Base-by-base conservation (phyloP, 2,888 invertebrate species). In the Schrankia costaestrigalis region DNA sequence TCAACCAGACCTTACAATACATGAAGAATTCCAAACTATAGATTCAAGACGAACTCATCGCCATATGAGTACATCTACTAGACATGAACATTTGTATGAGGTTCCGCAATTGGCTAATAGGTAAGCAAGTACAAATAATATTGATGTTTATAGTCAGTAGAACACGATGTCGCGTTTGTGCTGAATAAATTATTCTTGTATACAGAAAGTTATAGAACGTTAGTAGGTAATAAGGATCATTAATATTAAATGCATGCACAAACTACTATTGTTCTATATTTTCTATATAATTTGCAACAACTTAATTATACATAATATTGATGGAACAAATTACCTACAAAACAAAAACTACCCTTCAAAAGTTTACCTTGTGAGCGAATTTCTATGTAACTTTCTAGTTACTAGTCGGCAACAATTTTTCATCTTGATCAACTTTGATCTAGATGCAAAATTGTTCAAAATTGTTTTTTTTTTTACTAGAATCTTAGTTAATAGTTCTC, bases 81-180 rank as follows among this genome's bases (percentile, higher is more conserved):
- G 93, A 30, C 93, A 94, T 32, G 95, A 95, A 66, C 95, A 95
- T 78, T 93, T 95, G 68, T 95, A 95, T 80, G 95, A 96, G 84
- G 95, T 95, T 8, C 95, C 95, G 11, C 95, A 95, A 34, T 54
- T 86, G 35, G 82, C 85, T 40, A 85, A 72, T 51, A 87, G 86
- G 87, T 86, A 46, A 56, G 49, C 17, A 11, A n/a, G n/a, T n/a
- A n/a, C n/a, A n/a, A n/a, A n/a, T n/a, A n/a, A n/a, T n/a, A n/a
- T n/a, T n/a, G n/a, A n/a, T n/a, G n/a, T n/a, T n/a, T n/a, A n/a
- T n/a, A n/a, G n/a, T n/a, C n/a, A n/a, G n/a, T n/a, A n/a, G n/a
- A n/a, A n/a, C n/a, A n/a, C n/a, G n/a, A n/a, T n/a, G n/a, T n/a
- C n/a, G n/a, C n/a, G n/a, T n/a, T n/a, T n/a, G n/a, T n/a, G n/a